Percentiles rank a stretch among this genome's conserved stretches.
These are phyloP conservation scores for Calyptommatus sinebrachiatus DNA, from an alignment of 2,113 vertebrate species.

Conservation along the genomic window DNA sequence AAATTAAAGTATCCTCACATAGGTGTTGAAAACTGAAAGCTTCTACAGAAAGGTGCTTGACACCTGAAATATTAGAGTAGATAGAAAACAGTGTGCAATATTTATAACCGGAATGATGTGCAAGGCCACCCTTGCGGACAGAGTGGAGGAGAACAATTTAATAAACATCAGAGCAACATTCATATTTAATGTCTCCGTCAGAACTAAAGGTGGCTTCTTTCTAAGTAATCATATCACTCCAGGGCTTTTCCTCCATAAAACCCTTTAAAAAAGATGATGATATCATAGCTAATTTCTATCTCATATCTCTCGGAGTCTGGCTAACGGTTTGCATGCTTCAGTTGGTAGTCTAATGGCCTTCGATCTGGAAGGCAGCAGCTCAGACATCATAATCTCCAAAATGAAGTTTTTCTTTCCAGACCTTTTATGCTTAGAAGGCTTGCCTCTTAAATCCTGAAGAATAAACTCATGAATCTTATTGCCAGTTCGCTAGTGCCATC, in stretches of 20 bases:
- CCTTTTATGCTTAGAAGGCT: too few relatives aligned
- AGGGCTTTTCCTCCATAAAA: background rate
- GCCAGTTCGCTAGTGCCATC: background rate
- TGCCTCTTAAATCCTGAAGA: background rate
- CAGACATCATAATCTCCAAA: background rate
- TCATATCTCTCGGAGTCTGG: background rate
- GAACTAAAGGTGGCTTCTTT: background rate
- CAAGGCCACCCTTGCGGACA: background rate
- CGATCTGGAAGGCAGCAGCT: background rate
- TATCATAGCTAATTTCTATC: background rate
- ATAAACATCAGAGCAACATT: slow-evolving; percentile 1
- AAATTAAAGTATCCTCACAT: background rate
- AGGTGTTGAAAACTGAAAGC: background rate
- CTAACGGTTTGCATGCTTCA: background rate
- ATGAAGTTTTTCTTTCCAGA: background rate
- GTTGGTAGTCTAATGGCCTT: background rate
- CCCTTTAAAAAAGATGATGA: background rate
- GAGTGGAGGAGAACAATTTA: background rate
- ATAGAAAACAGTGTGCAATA: background rate
- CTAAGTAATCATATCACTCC: background rate
- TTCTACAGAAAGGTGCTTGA: background rate
- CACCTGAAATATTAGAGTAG: background rate
- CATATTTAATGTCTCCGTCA: background rate
- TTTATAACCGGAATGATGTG: background rate
- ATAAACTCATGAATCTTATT: background rate